A percentile compares a stretch with the other conserved stretches of the same genome.
These are phyloP conservation scores for Tyto alba DNA, from an alignment of 2,113 vertebrate genomes.

Conservation along the genomic window DNA sequence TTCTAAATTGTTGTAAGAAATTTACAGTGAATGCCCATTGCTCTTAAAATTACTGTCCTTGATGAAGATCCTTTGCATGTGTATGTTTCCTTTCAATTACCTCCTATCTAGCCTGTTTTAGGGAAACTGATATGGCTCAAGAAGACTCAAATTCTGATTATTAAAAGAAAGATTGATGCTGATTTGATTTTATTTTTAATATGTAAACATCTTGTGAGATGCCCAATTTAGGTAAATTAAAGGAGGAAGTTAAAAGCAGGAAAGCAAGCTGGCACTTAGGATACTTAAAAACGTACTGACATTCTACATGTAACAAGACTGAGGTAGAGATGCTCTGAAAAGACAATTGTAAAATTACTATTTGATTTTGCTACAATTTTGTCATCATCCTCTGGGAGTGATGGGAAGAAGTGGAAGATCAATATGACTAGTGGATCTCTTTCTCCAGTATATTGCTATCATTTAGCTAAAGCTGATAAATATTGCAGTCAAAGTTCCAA, in stretches of 20 bases:
- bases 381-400: neutral
- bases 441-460: neutral
- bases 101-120: neutral
- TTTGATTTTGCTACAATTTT: neutral
- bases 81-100: neutral
- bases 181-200: neutral
- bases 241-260: neutral
- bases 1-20: neutral
- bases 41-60: neutral
- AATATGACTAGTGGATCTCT: neutral
- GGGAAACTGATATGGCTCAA: neutral
- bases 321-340: neutral
- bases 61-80: neutral
- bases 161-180: neutral
- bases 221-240: neutral
- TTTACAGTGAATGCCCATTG: neutral
- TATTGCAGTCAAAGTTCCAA: neutral
- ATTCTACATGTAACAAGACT: neutral
- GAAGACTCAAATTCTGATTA: neutral
- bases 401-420: neutral
- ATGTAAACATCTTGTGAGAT: neutral
- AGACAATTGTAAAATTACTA: neutral
- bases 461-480: conserved; percentile 30
- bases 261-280: neutral
- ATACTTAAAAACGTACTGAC: neutral